phyloP scores from a whole-genome alignment of 37 sponge, comb jelly and placozoan genomes.

The Trichoplax adhaerens region DNA sequence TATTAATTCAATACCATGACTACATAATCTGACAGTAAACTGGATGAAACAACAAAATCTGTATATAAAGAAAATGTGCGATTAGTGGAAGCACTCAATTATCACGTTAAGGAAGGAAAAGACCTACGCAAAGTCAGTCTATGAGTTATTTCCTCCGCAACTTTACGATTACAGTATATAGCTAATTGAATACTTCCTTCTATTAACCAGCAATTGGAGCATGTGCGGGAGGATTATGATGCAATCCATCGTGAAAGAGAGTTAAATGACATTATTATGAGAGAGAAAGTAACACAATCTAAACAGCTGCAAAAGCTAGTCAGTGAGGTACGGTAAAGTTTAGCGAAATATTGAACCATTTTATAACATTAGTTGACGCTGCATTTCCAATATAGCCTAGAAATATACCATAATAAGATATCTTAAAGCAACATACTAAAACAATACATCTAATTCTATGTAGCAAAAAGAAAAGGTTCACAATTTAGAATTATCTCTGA shows the following conservation, averaged over 20 bases:
- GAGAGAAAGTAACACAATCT: constrained; percentile 31
- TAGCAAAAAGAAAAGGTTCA: constrained; percentile 28
- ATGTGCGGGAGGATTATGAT: no score
- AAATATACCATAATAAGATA: no score
- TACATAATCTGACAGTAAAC: constrained; percentile 22
- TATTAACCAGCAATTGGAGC: no score
- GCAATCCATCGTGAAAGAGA: background rate
- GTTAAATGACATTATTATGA: constrained; percentile 25
- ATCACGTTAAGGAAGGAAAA: constrained; percentile 59
- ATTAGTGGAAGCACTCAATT: constrained; percentile 57
- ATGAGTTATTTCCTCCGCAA: no score
- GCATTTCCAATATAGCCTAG: no score
- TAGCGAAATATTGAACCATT: background rate
- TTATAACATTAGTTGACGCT: no score
- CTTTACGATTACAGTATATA: no score
- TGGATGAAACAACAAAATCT: constrained; percentile 55
- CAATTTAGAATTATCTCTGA: constrained; percentile 31
- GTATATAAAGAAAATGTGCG: constrained; percentile 72
- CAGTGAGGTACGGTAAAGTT: constrained; percentile 16
- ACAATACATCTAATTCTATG: no score
- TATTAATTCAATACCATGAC: background rate
- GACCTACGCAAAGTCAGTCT: constrained; percentile 24
- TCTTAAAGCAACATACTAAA: no score
- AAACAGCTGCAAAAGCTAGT: constrained; percentile 31
- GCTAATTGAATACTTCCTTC: no score